phyloP scores from a whole-genome alignment of 2,797 vertebrate species.

The Liasis olivaceus region DNA sequence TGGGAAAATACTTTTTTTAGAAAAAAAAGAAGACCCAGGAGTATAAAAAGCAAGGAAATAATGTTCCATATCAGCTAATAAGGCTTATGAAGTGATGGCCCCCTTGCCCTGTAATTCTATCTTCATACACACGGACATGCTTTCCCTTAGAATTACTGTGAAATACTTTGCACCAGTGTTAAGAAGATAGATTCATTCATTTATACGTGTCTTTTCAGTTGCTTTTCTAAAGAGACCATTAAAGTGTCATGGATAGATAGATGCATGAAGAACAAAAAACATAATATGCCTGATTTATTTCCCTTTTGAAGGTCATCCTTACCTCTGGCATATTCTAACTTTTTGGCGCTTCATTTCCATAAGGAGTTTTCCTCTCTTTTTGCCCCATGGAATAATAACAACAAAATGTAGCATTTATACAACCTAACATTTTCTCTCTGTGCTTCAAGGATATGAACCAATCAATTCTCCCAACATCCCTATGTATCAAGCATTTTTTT shows the following conservation, averaged over 20 bases:
- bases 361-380: background rate
- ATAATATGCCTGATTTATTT: conserved; percentile 21
- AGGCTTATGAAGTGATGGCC: background rate
- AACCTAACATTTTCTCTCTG: conserved; percentile 6
- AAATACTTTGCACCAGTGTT: background rate
- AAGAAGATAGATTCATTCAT: background rate
- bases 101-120: background rate
- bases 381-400: conserved; percentile 48
- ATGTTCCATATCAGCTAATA: background rate
- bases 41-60: background rate
- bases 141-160: background rate
- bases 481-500: conserved; percentile 33
- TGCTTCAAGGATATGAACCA: conserved; percentile 47
- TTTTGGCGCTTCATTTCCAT: background rate
- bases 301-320: conserved; percentile 27
- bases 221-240: background rate
- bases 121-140: too few species aligned
- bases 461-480: conserved; percentile 41
- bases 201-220: background rate
- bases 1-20: background rate
- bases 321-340: conserved; percentile 6
- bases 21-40: background rate
- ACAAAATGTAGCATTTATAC: conserved; percentile 50
- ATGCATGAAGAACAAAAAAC: conserved; percentile 23
- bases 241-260: conserved; percentile 5